A percentile compares a stretch with the other conserved stretches of the same genome.
These are phyloP conservation scores for Chlorodrepanis virens DNA, from an alignment of 2,113 vertebrate genomes.

Conservation along the genomic window DNA sequence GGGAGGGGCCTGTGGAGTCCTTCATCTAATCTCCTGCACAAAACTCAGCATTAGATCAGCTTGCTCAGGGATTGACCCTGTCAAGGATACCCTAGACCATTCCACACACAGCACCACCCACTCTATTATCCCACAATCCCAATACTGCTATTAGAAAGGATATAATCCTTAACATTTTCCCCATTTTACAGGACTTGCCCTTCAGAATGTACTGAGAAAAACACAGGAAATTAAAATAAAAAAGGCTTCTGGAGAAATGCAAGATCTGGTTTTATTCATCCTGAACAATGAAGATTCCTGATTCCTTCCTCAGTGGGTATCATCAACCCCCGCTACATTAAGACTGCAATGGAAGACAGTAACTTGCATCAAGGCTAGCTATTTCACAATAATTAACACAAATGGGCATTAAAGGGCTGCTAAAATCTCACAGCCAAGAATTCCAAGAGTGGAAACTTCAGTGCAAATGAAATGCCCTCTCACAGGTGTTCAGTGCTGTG, in stretches of 20 bases:
- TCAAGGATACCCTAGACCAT: not conserved
- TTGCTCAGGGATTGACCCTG: not conserved
- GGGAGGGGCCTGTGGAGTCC: not conserved
- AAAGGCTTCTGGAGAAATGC: not conserved
- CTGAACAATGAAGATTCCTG: not conserved
- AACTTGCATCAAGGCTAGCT: not conserved
- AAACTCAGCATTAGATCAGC: not conserved
- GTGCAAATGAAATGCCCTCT: not conserved
- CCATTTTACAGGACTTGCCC: not conserved
- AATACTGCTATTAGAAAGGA: not conserved
- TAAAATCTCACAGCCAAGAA: not conserved
- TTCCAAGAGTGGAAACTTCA: not conserved
- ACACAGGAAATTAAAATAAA: not conserved
- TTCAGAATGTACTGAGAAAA: not conserved
- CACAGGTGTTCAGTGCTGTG: not conserved
- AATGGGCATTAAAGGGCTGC: not conserved
- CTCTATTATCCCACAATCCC: not conserved
- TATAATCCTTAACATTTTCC: not conserved
- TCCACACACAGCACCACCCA: not conserved
- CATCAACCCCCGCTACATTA: not conserved
- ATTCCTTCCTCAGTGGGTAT: not conserved
- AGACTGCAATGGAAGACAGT: not conserved
- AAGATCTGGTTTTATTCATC: not conserved
- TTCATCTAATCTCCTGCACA: not conserved
- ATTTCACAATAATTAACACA: not conserved